phyloP scores from a whole-genome alignment of 2,797 vertebrate species.

The Monodelphis domestica region DNA sequence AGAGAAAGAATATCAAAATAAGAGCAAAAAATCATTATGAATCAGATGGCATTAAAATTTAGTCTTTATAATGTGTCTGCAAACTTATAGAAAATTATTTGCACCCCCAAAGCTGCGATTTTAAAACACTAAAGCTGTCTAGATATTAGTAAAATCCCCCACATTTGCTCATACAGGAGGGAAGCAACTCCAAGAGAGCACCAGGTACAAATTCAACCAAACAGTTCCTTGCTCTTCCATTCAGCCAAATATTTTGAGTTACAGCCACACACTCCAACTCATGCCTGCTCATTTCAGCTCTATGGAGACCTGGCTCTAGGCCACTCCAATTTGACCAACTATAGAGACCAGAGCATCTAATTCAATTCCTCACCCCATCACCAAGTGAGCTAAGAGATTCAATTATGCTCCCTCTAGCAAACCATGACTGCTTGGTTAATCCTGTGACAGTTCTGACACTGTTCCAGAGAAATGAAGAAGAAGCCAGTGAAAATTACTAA shows the following conservation, averaged over 20 bases:
- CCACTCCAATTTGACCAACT: neutral
- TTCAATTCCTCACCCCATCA: neutral
- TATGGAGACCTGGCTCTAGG: neutral
- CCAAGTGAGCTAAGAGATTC: neutral
- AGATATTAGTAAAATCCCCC: neutral
- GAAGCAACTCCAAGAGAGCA: neutral
- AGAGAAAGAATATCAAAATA: neutral
- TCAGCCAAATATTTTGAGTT: neutral
- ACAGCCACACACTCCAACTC: neutral
- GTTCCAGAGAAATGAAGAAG: neutral
- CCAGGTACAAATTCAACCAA: neutral
- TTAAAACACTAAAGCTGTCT: neutral
- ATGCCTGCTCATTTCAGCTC: neutral
- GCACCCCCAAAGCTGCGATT: neutral
- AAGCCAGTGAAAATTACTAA: neutral
- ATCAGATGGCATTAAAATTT: neutral
- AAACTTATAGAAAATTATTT: neutral
- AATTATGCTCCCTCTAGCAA: neutral
- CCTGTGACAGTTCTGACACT: neutral
- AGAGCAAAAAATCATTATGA: neutral
- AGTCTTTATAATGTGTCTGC: neutral
- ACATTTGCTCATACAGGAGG: neutral
- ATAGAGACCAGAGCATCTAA: neutral
- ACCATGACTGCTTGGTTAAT: neutral
- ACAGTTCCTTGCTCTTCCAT: neutral